These are phyloP conservation scores for Yoshiicerus persimilis DNA, from an alignment of 1,140 invertebrate species.

Conservation along the genomic window DNA sequence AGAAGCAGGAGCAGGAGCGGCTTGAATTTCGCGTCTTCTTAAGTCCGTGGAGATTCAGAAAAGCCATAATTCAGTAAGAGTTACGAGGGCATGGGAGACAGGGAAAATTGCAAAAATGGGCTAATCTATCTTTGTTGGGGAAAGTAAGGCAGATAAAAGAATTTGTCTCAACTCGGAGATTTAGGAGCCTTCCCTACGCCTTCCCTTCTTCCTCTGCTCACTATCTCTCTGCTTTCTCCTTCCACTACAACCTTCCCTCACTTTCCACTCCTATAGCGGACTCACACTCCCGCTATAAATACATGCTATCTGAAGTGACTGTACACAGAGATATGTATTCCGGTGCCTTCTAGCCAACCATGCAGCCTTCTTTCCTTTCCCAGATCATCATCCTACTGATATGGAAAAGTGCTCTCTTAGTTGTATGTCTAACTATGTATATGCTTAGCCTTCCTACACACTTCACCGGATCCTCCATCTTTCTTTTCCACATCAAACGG, in stretches of 20 bases:
- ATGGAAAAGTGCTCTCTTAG: neutral
- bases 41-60: slow-evolving; percentile 51
- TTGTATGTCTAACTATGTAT: neutral
- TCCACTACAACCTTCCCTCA: neutral
- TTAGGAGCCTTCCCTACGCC: slow-evolving; percentile 43
- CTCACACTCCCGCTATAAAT: neutral
- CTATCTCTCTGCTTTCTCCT: neutral
- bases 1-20: slow-evolving; percentile 38
- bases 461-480: slow-evolving; percentile 43
- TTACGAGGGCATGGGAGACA: slow-evolving; percentile 51
- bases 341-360: neutral
- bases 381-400: slow-evolving; percentile 4
- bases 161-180: slow-evolving; percentile 52
- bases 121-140: slow-evolving; percentile 53
- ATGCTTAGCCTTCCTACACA: neutral
- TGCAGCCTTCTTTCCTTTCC: neutral
- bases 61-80: slow-evolving; percentile 50
- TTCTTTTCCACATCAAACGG: slow-evolving; percentile 39
- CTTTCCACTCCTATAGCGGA: neutral
- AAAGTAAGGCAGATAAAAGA: slow-evolving; percentile 53
- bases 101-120: slow-evolving; percentile 53
- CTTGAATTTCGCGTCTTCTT: slow-evolving; percentile 47
- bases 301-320: neutral
- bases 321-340: neutral
- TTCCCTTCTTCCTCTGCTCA: slow-evolving; percentile 22